phyloP scores from a whole-genome alignment of 1,140 invertebrate species.

The Scaptomyza graminum region DNA sequence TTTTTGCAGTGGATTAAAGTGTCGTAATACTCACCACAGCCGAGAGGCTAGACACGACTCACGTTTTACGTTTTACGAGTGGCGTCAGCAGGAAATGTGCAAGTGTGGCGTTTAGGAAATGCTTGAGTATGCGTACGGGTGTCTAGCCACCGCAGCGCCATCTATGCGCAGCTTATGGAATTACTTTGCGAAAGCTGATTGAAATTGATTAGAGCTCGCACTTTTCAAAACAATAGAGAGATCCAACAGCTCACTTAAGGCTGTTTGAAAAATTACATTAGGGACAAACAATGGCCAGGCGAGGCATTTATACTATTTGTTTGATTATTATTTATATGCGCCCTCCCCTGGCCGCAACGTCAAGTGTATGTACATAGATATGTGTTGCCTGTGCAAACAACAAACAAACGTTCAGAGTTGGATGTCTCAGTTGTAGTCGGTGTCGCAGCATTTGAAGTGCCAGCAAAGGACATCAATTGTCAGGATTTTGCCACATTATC shows the following conservation, averaged over 20 bases:
- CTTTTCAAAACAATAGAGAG: conserved; percentile 1
- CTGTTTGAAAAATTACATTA: conserved; percentile 52
- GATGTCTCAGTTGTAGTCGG: conserved; percentile 12
- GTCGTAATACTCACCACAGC: conserved; percentile 61
- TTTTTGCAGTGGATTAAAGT: conserved; percentile 16
- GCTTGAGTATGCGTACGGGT: conserved; percentile 25
- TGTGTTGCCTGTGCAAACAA: conserved; percentile 60
- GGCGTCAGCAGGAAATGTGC: conserved; percentile 50
- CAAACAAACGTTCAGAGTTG: conserved; percentile 45
- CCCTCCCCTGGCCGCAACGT: conserved; percentile 52
- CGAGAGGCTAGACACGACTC: conserved; percentile 35
- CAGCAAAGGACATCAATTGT: conserved; percentile 72
- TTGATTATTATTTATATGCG: conserved; percentile 77
- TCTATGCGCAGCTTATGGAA: conserved; percentile 53
- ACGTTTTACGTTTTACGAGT: conserved; percentile 13
- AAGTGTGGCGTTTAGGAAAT: conserved; percentile 49
- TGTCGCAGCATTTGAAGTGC: conserved; percentile 68
- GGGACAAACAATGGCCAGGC: conserved; percentile 29
- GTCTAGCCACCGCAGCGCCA: conserved; percentile 40
- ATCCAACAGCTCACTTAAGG: conserved; percentile 16
- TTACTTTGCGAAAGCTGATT: conserved; percentile 9
- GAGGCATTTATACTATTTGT: conserved; percentile 53
- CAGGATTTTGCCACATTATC: conserved; percentile 81
- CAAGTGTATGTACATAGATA: conserved; percentile 49
- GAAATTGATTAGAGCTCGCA: conserved; percentile 29